Evolutionary conservation across 30 jellyfish, hydroid and myxozoan genomes (phyloP).

Genomic region (Hydra vulgaris): DNA sequence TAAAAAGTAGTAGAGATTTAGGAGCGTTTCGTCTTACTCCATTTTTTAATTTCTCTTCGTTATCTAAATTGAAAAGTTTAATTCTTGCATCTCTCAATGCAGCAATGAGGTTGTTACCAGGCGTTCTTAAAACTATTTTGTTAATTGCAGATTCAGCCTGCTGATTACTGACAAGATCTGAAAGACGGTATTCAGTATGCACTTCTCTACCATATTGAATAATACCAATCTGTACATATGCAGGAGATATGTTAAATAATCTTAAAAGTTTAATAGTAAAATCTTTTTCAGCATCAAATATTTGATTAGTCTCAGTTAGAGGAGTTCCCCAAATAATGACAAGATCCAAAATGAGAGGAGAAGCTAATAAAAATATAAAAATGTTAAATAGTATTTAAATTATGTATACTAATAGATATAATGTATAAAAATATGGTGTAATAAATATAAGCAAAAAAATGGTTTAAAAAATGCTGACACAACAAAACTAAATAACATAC

Average conservation of each 20-base stretch:
- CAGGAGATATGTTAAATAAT: constrained; percentile 23
- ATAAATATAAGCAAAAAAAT: too few relatives aligned
- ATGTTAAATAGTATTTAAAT: too few relatives aligned
- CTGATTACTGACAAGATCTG: not conserved
- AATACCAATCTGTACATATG: constrained; percentile 29
- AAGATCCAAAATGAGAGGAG: constrained; percentile 38
- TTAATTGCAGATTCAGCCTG: constrained; percentile 1
- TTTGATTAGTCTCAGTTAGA: constrained; percentile 11
- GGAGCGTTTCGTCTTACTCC: constrained; percentile 58
- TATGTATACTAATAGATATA: too few relatives aligned
- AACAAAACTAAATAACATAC: not conserved
- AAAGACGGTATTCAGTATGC: not conserved
- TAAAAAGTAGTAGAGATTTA: constrained; percentile 36
- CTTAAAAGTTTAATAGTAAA: constrained; percentile 23
- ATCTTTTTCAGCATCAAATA: constrained; percentile 35
- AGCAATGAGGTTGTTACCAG: constrained; percentile 19
- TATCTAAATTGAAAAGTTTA: constrained; percentile 23
- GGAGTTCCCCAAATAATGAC: constrained; percentile 39
- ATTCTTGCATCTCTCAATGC: constrained; percentile 33
- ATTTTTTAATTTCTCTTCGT: not conserved
- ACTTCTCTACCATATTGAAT: constrained; percentile 24
- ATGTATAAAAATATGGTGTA: too few relatives aligned
- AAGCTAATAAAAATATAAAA: constrained; percentile 24
- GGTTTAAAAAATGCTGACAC: too few relatives aligned
- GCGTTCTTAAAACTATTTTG: not conserved